Percentiles rank a stretch among this genome's conserved stretches.
Conservation (phyloP, 1,140 invertebrate species). For the Contarinia nasturtii region DNA sequence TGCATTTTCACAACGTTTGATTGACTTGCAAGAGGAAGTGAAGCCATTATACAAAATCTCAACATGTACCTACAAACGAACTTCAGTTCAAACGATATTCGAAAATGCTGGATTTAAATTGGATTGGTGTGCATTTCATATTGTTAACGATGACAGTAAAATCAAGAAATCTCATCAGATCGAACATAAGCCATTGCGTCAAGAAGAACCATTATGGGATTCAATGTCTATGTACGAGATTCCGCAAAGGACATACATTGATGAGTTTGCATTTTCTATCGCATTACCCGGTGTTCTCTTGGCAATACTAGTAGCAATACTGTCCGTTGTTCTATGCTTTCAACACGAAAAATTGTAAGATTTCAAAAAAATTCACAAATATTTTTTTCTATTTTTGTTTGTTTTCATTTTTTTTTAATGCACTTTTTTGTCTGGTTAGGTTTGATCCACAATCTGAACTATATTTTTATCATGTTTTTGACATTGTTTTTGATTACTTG, state of each 20-base stretch:
- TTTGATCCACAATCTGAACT: slow-evolving; percentile 19
- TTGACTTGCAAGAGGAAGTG: slow-evolving; percentile 62
- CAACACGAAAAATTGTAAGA: slow-evolving; percentile 64
- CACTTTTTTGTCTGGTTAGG: slow-evolving; percentile 10
- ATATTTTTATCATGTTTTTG: slow-evolving; percentile 23
- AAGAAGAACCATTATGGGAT: slow-evolving; percentile 12
- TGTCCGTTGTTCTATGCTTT: slow-evolving; percentile 56
- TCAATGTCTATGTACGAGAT: slow-evolving; percentile 31
- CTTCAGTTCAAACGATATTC: slow-evolving; percentile 67
- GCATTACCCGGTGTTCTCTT: slow-evolving; percentile 47
- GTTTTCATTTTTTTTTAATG: slow-evolving; percentile 5
- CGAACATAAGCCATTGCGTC: slow-evolving; percentile 6
- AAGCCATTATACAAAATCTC: slow-evolving; percentile 52
- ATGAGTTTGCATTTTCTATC: slow-evolving; percentile 49
- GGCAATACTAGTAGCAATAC: slow-evolving; percentile 37
- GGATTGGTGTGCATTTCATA: slow-evolving; percentile 76
- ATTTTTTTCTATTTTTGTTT: slow-evolving; percentile 2
- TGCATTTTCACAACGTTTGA: slow-evolving; percentile 52
- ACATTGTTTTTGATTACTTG: slow-evolving; percentile 17
- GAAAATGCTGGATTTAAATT: slow-evolving; percentile 52
- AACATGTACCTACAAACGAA: slow-evolving; percentile 68
- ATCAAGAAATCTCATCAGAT: slow-evolving; percentile 6
- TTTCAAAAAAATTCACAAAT: neutral
- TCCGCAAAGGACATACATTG: slow-evolving; percentile 46
- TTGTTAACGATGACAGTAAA: slow-evolving; percentile 31